Percentiles rank a stretch among this genome's conserved stretches.
Evolutionary conservation across 2,888 invertebrate species (phyloP).

Genomic region (Parnassius mnemosyne): DNA sequence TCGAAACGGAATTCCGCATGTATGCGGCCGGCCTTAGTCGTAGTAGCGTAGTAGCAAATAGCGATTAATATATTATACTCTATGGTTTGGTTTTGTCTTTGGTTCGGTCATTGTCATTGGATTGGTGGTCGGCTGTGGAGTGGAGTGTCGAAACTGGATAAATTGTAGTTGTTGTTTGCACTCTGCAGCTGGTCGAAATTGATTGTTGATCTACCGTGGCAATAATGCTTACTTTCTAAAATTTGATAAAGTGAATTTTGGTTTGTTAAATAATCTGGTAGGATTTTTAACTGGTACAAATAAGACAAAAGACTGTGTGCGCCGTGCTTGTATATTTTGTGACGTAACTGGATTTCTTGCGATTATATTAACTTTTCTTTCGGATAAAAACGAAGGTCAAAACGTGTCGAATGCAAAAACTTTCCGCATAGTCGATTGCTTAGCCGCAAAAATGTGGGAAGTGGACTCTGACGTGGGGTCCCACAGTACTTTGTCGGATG

Average conservation of each 20-base stretch:
- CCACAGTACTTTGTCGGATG: slow-evolving; percentile 70
- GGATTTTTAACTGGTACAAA: neutral
- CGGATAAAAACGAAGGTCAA: slow-evolving; percentile 53
- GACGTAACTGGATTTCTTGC: slow-evolving; percentile 71
- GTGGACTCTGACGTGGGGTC: slow-evolving; percentile 69
- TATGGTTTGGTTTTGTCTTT: too few species aligned
- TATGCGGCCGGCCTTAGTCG: too few species aligned
- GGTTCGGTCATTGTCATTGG: too few species aligned
- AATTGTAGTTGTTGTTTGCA: slow-evolving; percentile 10
- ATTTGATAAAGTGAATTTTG: too few species aligned
- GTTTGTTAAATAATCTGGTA: too few species aligned
- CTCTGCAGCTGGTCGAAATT: slow-evolving; percentile 44
- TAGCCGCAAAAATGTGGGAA: slow-evolving; percentile 70
- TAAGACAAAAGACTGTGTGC: slow-evolving; percentile 37
- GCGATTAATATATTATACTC: too few species aligned
- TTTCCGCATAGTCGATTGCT: slow-evolving; percentile 48
- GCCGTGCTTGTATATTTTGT: slow-evolving; percentile 46
- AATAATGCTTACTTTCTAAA: neutral
- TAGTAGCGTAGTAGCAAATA: too few species aligned
- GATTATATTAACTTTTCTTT: slow-evolving; percentile 49
- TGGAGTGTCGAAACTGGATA: too few species aligned
- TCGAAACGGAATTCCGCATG: too few species aligned
- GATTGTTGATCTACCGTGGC: slow-evolving; percentile 36
- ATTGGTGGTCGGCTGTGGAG: slow-evolving; percentile 3
- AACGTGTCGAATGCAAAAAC: slow-evolving; percentile 49